phyloP scores from a whole-genome alignment of 2,113 vertebrate species.

The Poecile atricapillus region DNA sequence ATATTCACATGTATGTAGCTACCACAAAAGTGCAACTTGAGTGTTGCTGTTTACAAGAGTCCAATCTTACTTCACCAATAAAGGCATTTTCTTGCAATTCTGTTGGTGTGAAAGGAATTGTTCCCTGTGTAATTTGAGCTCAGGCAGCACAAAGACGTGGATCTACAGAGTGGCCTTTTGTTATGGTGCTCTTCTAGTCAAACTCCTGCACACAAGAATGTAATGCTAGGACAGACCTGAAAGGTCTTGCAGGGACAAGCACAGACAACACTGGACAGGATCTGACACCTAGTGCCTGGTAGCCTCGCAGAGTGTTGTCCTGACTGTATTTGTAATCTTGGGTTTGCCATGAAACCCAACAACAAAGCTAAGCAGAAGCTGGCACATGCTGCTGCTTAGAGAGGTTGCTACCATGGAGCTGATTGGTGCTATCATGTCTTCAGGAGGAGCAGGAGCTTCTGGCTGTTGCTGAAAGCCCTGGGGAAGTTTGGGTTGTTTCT shows the following conservation, averaged over 20 bases:
- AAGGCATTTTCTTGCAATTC: neutral
- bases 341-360: neutral
- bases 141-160: neutral
- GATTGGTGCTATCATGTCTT: neutral
- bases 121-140: neutral
- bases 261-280: neutral
- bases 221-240: neutral
- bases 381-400: neutral
- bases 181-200: neutral
- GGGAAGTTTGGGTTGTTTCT: neutral
- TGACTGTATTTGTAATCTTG: neutral
- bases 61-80: neutral
- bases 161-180: neutral
- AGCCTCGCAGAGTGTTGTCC: neutral
- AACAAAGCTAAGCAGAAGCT: neutral
- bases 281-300: neutral
- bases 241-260: neutral
- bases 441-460: neutral
- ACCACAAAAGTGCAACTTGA: neutral
- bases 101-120: neutral
- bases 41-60: neutral
- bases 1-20: neutral
- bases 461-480: neutral
- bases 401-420: neutral
- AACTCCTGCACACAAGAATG: neutral